Percentiles rank a stretch among this genome's conserved stretches.
Evolutionary conservation across 2,113 vertebrate species (phyloP).

Genomic region (Pionites leucogaster): DNA sequence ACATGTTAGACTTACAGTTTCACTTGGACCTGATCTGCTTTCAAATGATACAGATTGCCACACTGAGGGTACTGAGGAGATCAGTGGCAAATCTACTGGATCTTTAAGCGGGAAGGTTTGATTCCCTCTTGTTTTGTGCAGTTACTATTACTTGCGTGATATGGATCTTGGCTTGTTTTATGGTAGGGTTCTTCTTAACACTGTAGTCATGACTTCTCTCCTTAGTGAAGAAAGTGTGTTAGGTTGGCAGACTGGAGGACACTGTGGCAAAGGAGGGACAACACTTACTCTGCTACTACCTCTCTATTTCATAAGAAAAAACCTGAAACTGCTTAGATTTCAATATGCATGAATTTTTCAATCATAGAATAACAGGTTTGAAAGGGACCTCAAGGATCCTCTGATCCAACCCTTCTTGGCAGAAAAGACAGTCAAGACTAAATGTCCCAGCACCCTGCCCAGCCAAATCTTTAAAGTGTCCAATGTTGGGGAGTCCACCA

Average conservation of each 20-base stretch:
- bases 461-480: not conserved
- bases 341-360: not conserved
- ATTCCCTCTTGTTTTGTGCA: not conserved
- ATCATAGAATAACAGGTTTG: not conserved
- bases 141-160: not conserved
- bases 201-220: not conserved
- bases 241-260: not conserved
- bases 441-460: not conserved
- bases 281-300: not conserved
- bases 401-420: not conserved
- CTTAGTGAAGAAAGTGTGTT: not conserved
- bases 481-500: not conserved
- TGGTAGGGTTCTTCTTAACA: not conserved
- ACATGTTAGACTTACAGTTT: not conserved
- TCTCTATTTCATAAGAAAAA: not conserved
- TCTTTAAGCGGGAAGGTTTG: not conserved
- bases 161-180: not conserved
- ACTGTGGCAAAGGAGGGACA: not conserved
- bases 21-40: not conserved
- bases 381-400: not conserved
- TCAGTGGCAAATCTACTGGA: not conserved
- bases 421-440: not conserved
- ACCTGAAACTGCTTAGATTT: not conserved
- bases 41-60: not conserved
- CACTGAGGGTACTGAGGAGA: not conserved